Percentiles rank a stretch among this genome's conserved stretches.
These are phyloP conservation scores for Paracanthobrama guichenoti DNA, from an alignment of 2,113 vertebrate species.

Conservation along the genomic window DNA sequence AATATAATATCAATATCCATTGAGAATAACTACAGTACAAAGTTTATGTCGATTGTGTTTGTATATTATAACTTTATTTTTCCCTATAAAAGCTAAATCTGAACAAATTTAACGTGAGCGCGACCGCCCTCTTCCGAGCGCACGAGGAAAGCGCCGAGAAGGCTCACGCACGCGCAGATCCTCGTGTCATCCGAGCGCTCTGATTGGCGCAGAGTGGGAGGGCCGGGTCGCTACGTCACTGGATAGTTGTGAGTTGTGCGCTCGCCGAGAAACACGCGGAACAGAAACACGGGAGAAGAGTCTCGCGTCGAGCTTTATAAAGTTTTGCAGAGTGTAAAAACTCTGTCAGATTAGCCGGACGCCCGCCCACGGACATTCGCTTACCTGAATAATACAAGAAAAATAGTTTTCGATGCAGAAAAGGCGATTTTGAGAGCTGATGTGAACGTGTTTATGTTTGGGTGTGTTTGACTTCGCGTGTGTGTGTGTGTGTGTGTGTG, in stretches of 20 bases:
- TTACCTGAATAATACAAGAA: not conserved
- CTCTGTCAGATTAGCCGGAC: not conserved
- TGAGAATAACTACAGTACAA: too few relatives aligned
- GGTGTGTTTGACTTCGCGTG: too few relatives aligned
- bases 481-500: not conserved
- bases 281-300: not conserved
- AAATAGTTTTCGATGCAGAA: too few relatives aligned
- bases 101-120: too few relatives aligned
- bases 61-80: too few relatives aligned
- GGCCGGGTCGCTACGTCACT: not conserved
- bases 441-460: not conserved
- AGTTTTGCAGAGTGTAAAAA: not conserved
- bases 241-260: not conserved
- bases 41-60: too few relatives aligned
- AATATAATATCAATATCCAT: too few relatives aligned
- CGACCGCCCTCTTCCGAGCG: not conserved
- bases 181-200: not conserved
- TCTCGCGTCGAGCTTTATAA: not conserved
- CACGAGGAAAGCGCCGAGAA: not conserved
- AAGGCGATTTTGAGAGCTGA: not conserved
- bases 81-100: too few relatives aligned
- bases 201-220: conserved; percentile 15
- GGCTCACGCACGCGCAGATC: not conserved
- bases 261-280: not conserved
- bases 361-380: not conserved